phyloP scores from a whole-genome alignment of 2,113 vertebrate genomes.

The Cephalopterus ornatus region DNA sequence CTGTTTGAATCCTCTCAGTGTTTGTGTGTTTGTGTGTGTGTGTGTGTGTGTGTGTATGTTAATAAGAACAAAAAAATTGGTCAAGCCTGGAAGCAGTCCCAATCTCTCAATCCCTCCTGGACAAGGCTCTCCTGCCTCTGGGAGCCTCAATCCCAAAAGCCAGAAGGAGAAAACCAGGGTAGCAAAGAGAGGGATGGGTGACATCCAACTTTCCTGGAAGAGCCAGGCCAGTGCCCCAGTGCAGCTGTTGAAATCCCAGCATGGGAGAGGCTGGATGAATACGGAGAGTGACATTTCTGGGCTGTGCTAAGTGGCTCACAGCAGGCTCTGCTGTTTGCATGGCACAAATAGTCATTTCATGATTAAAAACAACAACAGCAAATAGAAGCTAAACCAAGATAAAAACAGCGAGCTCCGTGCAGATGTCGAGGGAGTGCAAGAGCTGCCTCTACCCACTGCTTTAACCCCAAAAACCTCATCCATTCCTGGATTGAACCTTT shows the following conservation, averaged over 20 bases:
- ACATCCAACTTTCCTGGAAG: not conserved
- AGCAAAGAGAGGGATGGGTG: not conserved
- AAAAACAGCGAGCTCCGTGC: not conserved
- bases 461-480: not conserved
- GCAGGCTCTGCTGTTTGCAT: conserved; percentile 46
- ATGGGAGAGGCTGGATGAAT: conserved; percentile 6
- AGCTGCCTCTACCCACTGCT: not conserved
- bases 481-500: not conserved
- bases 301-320: conserved; percentile 38
- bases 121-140: not conserved
- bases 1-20: accelerated
- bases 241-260: conserved; percentile 13
- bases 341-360: conserved; percentile 48
- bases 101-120: not conserved
- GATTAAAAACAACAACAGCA: conserved; percentile 60
- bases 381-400: conserved; percentile 18
- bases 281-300: conserved; percentile 30
- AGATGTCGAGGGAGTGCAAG: not conserved
- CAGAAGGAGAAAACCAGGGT: not conserved
- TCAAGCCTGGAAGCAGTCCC: accelerated
- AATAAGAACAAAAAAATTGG: accelerated
- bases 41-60: accelerated
- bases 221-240: not conserved
- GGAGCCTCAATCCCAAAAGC: not conserved
- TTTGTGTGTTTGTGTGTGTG: accelerated